These are phyloP conservation scores for Cheilosia vernalis DNA, from an alignment of 2,888 invertebrate genomes.

Conservation along the genomic window DNA sequence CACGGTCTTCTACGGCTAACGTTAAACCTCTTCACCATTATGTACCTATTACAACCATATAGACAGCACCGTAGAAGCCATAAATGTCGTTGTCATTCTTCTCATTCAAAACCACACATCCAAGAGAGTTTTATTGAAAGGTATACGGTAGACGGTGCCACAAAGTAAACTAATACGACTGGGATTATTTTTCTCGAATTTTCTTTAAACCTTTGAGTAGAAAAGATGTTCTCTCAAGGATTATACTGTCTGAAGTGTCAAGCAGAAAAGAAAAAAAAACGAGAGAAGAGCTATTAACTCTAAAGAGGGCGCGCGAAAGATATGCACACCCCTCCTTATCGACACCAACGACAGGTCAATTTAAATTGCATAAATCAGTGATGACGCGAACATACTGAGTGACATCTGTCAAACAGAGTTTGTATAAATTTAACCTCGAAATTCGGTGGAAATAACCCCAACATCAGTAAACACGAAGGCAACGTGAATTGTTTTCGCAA, in stretches of 20 bases:
- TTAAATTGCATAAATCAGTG: slow-evolving; percentile 35
- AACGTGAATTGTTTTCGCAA: slow-evolving; percentile 24
- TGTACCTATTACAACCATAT: slow-evolving; percentile 38
- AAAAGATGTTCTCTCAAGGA: slow-evolving; percentile 41
- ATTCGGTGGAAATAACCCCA: not conserved
- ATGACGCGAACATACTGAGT: slow-evolving; percentile 26
- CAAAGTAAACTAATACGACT: slow-evolving; percentile 46
- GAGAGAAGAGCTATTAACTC: slow-evolving; percentile 29
- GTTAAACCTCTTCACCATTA: slow-evolving; percentile 15
- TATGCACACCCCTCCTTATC: not conserved
- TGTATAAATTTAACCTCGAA: slow-evolving; percentile 43
- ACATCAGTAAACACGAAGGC: not conserved
- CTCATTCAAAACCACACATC: slow-evolving; percentile 5
- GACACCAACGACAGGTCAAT: slow-evolving; percentile 1
- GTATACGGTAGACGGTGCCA: slow-evolving; percentile 1
- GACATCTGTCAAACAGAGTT: slow-evolving; percentile 54
- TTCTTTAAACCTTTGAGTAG: slow-evolving; percentile 27
- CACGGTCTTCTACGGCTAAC: slow-evolving; percentile 14
- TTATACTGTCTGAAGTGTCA: slow-evolving; percentile 48
- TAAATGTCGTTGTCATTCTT: slow-evolving; percentile 40
- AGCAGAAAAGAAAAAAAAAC: not conserved
- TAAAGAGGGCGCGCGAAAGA: not conserved
- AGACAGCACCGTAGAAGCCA: slow-evolving; percentile 43
- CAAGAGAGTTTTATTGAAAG: slow-evolving; percentile 18
- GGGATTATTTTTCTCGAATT: slow-evolving; percentile 54